Percentiles rank a stretch among this genome's conserved stretches.
Conservation (phyloP, 2,113 vertebrate genomes). For the Chloropsis cyanopogon region DNA sequence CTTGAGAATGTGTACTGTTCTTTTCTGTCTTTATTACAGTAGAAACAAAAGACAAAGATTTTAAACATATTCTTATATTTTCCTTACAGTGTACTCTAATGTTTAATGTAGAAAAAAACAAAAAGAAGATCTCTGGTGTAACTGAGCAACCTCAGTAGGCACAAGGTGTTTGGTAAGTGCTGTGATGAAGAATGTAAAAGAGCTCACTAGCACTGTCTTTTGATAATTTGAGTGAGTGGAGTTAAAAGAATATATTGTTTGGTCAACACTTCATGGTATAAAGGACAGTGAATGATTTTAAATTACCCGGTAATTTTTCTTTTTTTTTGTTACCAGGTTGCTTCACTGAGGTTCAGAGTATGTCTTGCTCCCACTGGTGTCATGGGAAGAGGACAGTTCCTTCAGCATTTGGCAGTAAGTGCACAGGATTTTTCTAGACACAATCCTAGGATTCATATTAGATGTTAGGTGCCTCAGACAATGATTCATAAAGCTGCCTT, state of each 20-base stretch:
- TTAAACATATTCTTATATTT: not conserved
- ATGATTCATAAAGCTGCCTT: not conserved
- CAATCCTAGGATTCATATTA: not conserved
- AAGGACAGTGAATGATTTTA: not conserved
- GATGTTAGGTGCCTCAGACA: not conserved
- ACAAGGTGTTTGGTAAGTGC: not conserved
- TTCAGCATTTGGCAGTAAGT: not conserved
- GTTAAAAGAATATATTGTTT: not conserved
- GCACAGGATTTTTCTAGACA: not conserved
- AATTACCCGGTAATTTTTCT: not conserved
- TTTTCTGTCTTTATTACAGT: not conserved
- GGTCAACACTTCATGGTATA: not conserved
- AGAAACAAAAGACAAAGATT: not conserved
- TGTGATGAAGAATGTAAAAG: not conserved
- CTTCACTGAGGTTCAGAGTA: not conserved
- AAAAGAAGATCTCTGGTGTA: not conserved
- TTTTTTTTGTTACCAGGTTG: not conserved
- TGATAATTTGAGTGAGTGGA: not conserved
- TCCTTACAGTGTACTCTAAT: not conserved
- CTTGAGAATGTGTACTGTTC: not conserved
- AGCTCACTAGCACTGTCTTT: not conserved
- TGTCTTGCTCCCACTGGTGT: accelerated
- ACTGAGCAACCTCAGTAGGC: not conserved
- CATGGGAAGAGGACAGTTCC: not conserved
- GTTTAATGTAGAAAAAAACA: not conserved